Percentiles rank a stretch among this genome's conserved stretches.
These are phyloP conservation scores for Scomber scombrus DNA, from an alignment of 2,113 vertebrate genomes.

Conservation along the genomic window DNA sequence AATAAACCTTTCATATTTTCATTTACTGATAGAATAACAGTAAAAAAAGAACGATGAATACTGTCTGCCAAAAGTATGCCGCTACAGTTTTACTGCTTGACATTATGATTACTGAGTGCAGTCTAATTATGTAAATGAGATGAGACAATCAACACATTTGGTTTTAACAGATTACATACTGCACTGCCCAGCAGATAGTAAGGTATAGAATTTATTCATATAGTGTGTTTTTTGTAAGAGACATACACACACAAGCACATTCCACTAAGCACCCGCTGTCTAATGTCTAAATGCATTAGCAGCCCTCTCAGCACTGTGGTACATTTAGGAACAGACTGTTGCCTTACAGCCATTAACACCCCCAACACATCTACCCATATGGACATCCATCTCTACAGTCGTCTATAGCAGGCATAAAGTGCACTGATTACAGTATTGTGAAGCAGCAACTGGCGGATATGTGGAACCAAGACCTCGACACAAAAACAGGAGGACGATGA, in stretches of 20 bases:
- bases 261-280: not conserved
- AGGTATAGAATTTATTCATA: no score
- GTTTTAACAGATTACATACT: not conserved
- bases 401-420: not conserved
- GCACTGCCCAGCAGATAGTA: no score
- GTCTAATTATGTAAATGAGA: not conserved
- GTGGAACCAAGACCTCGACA: not conserved
- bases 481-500: no score
- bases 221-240: no score
- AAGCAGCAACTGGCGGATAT: not conserved
- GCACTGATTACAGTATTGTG: not conserved
- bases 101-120: not conserved
- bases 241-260: no score
- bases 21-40: conserved; percentile 9
- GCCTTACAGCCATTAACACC: conserved; percentile 2
- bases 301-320: not conserved
- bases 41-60: conserved; percentile 4
- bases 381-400: conserved; percentile 6
- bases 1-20: not conserved
- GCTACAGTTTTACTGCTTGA: not conserved
- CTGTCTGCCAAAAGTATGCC: not conserved
- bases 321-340: not conserved
- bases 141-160: not conserved
- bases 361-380: conserved; percentile 12
- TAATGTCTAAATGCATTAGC: conserved; percentile 6